phyloP scores from a whole-genome alignment of 2,113 vertebrate species.

The Hydrolagus affinis region DNA sequence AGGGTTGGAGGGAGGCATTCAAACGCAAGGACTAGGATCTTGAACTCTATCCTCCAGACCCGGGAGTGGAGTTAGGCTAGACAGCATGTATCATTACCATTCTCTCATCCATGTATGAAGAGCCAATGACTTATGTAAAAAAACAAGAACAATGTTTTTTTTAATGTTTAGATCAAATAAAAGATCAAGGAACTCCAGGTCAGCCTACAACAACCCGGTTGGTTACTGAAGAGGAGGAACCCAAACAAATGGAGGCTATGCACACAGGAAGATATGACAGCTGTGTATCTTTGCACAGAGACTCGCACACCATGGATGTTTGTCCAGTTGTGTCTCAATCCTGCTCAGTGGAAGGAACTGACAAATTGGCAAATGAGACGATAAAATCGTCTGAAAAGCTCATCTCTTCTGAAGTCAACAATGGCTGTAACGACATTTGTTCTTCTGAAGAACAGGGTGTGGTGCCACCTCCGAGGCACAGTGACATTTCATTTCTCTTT shows the following conservation, averaged over 20 bases:
- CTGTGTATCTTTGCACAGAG: constrained; percentile 38
- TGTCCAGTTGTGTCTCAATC: constrained; percentile 46
- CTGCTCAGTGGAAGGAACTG: constrained; percentile 48
- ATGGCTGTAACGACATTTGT: constrained; percentile 39
- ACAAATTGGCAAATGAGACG: constrained; percentile 49
- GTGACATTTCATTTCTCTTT: constrained; percentile 37
- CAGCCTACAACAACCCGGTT: constrained; percentile 43
- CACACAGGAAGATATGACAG: constrained; percentile 54
- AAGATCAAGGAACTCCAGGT: constrained; percentile 4
- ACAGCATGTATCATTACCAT: too few relatives aligned
- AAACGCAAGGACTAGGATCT: too few relatives aligned
- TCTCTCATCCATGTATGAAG: not conserved
- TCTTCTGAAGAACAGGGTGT: constrained; percentile 20
- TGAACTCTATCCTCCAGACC: too few relatives aligned
- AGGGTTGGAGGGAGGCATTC: too few relatives aligned
- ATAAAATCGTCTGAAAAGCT: constrained; percentile 50
- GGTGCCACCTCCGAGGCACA: constrained; percentile 43
- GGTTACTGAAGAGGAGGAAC: constrained; percentile 49
- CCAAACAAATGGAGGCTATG: constrained; percentile 38
- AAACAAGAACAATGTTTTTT: not conserved
- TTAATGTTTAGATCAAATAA: not conserved
- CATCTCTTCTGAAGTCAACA: constrained; percentile 44
- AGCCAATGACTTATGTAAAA: not conserved
- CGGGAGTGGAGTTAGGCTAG: too few relatives aligned
- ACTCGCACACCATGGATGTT: constrained; percentile 24